Conservation (phyloP, 2,797 vertebrate genomes). For the Picus viridis region DNA sequence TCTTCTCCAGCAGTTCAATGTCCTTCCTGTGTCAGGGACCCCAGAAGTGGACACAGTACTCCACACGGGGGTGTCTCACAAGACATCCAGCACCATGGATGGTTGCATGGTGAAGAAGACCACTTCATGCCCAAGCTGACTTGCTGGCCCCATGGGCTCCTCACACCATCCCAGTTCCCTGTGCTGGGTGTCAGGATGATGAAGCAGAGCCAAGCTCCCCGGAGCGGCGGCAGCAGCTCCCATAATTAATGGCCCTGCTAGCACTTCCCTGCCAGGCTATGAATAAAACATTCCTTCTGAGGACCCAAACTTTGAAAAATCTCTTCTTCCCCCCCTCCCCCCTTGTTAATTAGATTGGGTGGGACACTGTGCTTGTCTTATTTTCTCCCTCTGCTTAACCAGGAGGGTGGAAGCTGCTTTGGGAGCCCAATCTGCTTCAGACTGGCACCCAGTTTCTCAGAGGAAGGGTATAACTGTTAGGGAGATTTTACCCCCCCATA, state of each 20-base stretch:
- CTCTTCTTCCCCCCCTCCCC: not conserved
- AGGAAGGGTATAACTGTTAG: not conserved
- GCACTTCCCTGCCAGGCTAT: conserved; percentile 46
- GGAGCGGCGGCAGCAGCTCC: conserved; percentile 22
- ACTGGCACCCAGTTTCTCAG: accelerated
- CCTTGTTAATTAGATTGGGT: conserved; percentile 48
- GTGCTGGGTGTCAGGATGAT: conserved; percentile 68
- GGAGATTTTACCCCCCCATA: not conserved
- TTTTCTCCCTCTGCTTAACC: not conserved
- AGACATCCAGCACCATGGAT: not conserved
- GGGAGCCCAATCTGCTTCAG: not conserved
- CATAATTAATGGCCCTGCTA: conserved; percentile 70
- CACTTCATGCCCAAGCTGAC: accelerated
- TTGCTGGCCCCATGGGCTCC: accelerated
- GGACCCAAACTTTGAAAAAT: conserved; percentile 60
- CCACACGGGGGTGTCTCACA: too few relatives aligned
- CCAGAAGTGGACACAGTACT: too few relatives aligned
- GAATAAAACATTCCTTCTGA: conserved; percentile 76
- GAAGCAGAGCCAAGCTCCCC: not conserved
- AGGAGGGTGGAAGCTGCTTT: not conserved
- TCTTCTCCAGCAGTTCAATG: too few relatives aligned
- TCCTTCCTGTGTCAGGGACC: too few relatives aligned
- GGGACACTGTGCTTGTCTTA: conserved; percentile 35
- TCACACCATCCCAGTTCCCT: not conserved
- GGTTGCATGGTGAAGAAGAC: not conserved